Evolutionary conservation across 2,113 vertebrate species (phyloP).

Genomic region (Abramis brama): DNA sequence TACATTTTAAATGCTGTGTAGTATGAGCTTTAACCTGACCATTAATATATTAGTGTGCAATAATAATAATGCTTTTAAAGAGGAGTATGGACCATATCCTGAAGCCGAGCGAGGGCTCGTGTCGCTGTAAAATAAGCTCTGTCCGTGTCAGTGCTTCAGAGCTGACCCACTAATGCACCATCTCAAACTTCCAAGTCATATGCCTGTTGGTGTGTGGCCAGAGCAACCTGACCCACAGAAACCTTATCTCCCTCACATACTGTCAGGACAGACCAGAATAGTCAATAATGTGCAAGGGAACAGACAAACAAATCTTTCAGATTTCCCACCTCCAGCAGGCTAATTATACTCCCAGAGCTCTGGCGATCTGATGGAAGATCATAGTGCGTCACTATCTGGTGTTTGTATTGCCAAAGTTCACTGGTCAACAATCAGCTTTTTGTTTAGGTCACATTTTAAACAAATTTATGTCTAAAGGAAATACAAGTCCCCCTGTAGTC

Average conservation of each 20-base stretch:
- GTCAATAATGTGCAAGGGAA: constrained; percentile 82
- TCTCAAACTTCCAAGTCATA: constrained; percentile 79
- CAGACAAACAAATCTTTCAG: constrained; percentile 79
- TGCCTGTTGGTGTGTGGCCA: constrained; percentile 77
- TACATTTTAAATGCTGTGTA: neutral
- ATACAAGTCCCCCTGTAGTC: no score
- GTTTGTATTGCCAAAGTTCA: neutral
- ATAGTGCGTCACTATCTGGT: neutral
- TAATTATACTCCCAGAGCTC: constrained; percentile 61
- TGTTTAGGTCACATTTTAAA: neutral
- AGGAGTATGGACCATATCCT: neutral
- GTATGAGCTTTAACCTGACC: neutral
- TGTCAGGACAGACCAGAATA: constrained; percentile 82
- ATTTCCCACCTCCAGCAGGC: constrained; percentile 70
- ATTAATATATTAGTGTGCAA: neutral
- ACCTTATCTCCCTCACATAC: constrained; percentile 81
- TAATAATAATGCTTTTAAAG: neutral
- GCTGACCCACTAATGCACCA: constrained; percentile 64
- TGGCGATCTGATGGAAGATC: constrained; percentile 36
- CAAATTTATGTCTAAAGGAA: neutral
- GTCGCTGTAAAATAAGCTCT: neutral
- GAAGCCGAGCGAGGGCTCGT: neutral
- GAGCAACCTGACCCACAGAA: constrained; percentile 73
- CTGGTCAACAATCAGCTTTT: neutral
- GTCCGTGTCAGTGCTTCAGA: constrained; percentile 15